A percentile compares a stretch with the other conserved stretches of the same genome.
Conservation (phyloP, 2,888 invertebrate genomes). For the Sesamia inferens region DNA sequence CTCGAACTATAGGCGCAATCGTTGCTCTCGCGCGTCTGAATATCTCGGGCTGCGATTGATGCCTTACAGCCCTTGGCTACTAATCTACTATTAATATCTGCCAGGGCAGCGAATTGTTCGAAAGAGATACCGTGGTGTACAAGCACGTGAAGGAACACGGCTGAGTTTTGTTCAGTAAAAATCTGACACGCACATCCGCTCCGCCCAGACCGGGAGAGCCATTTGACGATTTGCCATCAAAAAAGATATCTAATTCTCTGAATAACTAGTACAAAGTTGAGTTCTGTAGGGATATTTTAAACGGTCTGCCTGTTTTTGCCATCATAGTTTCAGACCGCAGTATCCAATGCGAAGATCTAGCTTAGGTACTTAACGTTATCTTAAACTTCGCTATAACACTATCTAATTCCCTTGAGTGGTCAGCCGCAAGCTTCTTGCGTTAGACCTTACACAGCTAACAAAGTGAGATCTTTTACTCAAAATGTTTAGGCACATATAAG, state of each 20-base stretch:
- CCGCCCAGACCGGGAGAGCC: no score
- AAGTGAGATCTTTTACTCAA: background rate
- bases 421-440: background rate
- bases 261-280: background rate
- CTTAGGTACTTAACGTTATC: background rate
- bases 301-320: background rate
- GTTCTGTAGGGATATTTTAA: background rate
- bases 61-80: no score
- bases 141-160: no score
- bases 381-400: background rate
- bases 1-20: no score
- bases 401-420: background rate
- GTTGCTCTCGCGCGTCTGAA: no score
- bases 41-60: no score
- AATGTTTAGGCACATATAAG: constrained; percentile 1
- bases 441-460: background rate
- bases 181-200: no score
- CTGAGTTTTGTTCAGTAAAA: no score
- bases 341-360: background rate
- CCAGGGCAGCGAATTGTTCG: no score
- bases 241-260: no score
- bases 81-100: background rate
- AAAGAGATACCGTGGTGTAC: no score
- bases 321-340: background rate
- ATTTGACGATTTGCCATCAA: no score